Conservation (phyloP, 2,113 vertebrate species). For the Kryptolebias marmoratus region DNA sequence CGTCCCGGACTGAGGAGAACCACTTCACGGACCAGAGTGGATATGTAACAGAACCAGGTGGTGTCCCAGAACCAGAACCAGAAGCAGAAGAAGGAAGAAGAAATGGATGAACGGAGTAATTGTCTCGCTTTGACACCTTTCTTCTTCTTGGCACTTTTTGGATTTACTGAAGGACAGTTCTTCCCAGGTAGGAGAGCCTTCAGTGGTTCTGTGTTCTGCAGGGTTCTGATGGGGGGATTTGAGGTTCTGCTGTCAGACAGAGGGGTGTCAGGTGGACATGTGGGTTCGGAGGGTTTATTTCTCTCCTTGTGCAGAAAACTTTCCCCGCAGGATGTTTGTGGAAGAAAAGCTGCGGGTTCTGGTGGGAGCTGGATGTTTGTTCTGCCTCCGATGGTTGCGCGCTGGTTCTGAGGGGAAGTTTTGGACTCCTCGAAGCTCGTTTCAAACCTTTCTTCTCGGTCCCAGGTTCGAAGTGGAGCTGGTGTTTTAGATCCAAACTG, state of each 20-base stretch:
- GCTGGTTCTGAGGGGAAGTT: too few relatives aligned
- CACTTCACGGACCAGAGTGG: conserved; percentile 46
- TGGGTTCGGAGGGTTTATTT: too few relatives aligned
- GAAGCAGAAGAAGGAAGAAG: conserved; percentile 6
- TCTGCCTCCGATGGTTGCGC: too few relatives aligned
- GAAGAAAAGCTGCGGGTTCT: too few relatives aligned
- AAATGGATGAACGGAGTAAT: conserved; percentile 66
- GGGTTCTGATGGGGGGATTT: not conserved
- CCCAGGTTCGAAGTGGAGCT: too few relatives aligned
- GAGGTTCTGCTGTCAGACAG: not conserved
- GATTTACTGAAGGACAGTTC: conserved; percentile 63
- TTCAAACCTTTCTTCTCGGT: too few relatives aligned
- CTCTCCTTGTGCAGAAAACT: too few relatives aligned
- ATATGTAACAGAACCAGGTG: conserved; percentile 52
- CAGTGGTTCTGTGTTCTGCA: not conserved
- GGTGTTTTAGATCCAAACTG: too few relatives aligned
- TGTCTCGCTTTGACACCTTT: conserved; percentile 37
- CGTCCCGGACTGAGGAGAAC: conserved; percentile 27
- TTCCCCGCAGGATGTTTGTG: too few relatives aligned
- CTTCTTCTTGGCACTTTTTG: conserved; percentile 52
- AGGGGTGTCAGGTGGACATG: not conserved
- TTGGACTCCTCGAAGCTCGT: too few relatives aligned
- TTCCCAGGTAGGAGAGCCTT: conserved; percentile 65
- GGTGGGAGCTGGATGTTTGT: too few relatives aligned
- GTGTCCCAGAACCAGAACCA: not conserved